phyloP scores from a whole-genome alignment of 2,113 vertebrate genomes.

The Rattus rattus region DNA sequence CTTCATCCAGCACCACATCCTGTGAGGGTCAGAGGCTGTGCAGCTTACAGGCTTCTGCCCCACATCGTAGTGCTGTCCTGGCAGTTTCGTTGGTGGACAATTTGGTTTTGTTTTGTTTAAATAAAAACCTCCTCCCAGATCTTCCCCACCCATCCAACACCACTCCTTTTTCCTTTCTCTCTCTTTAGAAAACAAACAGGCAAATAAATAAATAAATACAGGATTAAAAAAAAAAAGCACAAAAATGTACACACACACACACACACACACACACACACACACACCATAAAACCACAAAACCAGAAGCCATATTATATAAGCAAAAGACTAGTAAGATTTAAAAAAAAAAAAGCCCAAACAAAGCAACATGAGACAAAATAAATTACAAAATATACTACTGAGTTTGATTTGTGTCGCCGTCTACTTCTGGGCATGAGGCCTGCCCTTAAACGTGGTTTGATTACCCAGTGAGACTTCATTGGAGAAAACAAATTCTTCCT shows the following conservation, averaged over 20 bases:
- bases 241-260: background rate
- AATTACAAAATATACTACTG: background rate
- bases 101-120: background rate
- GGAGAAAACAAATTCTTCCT: background rate
- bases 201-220: background rate
- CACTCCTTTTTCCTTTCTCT: background rate
- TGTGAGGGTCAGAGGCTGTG: accelerated
- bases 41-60: background rate
- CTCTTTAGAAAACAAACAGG: background rate
- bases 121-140: background rate
- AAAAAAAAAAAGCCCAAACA: background rate
- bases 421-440: background rate
- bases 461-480: background rate
- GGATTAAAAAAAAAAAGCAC: background rate
- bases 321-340: no score
- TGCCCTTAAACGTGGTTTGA: background rate
- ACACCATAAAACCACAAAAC: no score
- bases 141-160: background rate
- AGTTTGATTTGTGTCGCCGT: background rate
- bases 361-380: background rate
- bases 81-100: no score
- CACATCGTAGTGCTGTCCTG: background rate
- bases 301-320: no score
- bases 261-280: no score
- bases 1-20: no score